A percentile compares a stretch with the other conserved stretches of the same genome.
These are phyloP conservation scores for Strix uralensis DNA, from an alignment of 2,113 vertebrate species.

Conservation along the genomic window DNA sequence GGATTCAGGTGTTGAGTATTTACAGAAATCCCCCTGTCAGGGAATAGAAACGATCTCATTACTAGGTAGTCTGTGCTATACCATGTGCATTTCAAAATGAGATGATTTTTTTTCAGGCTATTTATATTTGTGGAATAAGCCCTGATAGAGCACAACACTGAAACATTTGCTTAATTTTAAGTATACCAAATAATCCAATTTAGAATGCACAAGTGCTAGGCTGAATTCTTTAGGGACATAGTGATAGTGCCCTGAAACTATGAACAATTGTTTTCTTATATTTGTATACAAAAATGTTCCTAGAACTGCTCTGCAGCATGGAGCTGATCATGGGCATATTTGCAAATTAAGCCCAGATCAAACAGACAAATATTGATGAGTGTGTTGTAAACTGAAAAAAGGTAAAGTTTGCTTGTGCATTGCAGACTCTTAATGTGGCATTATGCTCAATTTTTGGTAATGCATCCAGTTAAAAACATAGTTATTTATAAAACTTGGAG, in stretches of 20 bases:
- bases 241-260: neutral
- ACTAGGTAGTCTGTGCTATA: neutral
- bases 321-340: neutral
- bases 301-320: neutral
- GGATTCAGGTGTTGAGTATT: conserved; percentile 21
- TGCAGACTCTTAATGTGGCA: neutral
- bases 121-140: neutral
- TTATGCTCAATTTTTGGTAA: neutral
- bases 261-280: neutral
- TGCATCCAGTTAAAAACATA: neutral
- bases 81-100: neutral
- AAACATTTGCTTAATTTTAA: conserved; percentile 14
- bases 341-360: neutral
- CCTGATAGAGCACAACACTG: neutral
- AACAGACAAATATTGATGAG: neutral
- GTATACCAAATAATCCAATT: neutral
- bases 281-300: neutral
- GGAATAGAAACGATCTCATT: neutral
- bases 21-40: conserved; percentile 7
- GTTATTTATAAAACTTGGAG: neutral
- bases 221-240: neutral
- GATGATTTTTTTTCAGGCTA: neutral
- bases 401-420: neutral
- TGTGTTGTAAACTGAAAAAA: neutral
- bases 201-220: neutral